These are phyloP conservation scores for Syrrhaptes paradoxus DNA, from an alignment of 2,113 vertebrate species.

Conservation along the genomic window DNA sequence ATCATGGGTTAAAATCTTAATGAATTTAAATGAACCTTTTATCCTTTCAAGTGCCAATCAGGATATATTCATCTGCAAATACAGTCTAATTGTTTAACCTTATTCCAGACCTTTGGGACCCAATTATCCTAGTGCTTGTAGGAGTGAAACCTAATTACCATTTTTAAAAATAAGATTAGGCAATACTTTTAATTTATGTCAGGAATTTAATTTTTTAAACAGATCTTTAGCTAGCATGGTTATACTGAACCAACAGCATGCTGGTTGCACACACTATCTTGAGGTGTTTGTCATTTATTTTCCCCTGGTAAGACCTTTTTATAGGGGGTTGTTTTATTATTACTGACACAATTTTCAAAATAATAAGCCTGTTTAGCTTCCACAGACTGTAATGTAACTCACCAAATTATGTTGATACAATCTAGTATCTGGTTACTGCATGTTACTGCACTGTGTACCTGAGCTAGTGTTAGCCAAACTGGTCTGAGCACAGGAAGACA, in stretches of 20 bases:
- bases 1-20: neutral
- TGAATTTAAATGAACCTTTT: constrained; percentile 47
- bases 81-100: constrained; percentile 49
- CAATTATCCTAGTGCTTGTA: constrained; percentile 40
- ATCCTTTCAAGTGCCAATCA: constrained; percentile 52
- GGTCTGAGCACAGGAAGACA: neutral
- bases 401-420: neutral
- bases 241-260: neutral
- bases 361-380: neutral
- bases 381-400: neutral
- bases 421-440: neutral
- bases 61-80: constrained; percentile 26
- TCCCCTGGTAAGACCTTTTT: neutral
- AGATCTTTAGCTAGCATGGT: neutral
- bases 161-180: neutral
- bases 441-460: neutral
- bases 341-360: neutral
- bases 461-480: neutral
- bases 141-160: constrained; percentile 9
- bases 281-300: neutral
- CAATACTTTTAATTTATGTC: neutral
- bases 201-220: constrained; percentile 21
- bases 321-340: neutral
- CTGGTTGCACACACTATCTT: neutral
- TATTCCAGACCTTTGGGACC: constrained; percentile 48